Conservation (phyloP, 2,797 vertebrate genomes). For the Vespertilio murinus region DNA sequence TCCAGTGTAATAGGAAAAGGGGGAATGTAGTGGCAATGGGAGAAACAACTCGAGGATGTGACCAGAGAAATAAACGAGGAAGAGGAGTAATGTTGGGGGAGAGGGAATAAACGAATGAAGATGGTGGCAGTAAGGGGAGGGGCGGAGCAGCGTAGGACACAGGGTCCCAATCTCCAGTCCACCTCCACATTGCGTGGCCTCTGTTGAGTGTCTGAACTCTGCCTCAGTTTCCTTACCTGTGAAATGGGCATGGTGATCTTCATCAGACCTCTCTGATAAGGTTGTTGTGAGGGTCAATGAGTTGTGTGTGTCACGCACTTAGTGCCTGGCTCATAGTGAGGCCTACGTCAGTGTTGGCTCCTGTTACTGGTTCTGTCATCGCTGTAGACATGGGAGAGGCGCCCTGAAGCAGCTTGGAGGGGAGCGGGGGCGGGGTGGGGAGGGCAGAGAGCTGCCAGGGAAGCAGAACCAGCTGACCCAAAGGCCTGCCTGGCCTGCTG, state of each 20-base stretch:
- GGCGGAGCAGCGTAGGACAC: background rate
- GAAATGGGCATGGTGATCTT: background rate
- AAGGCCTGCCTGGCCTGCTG: background rate
- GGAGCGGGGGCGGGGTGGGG: accelerated
- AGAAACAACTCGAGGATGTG: background rate
- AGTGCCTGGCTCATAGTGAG: background rate
- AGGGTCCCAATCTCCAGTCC: background rate
- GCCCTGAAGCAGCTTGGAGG: background rate
- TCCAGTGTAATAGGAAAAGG: background rate
- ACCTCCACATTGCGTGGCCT: background rate
- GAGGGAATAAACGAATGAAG: background rate
- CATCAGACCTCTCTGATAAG: background rate
- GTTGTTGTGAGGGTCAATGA: background rate
- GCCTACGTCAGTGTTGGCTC: background rate
- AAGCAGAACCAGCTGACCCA: background rate
- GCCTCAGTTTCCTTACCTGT: background rate
- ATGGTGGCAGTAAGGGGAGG: background rate
- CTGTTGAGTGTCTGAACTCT: background rate
- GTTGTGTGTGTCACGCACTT: background rate
- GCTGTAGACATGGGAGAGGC: background rate
- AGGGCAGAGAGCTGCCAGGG: background rate
- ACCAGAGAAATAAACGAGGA: background rate
- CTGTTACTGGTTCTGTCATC: background rate
- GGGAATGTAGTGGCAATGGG: accelerated
- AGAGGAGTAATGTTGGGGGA: background rate